Conservation (phyloP, 2,113 vertebrate genomes). For the Dromaius novaehollandiae region DNA sequence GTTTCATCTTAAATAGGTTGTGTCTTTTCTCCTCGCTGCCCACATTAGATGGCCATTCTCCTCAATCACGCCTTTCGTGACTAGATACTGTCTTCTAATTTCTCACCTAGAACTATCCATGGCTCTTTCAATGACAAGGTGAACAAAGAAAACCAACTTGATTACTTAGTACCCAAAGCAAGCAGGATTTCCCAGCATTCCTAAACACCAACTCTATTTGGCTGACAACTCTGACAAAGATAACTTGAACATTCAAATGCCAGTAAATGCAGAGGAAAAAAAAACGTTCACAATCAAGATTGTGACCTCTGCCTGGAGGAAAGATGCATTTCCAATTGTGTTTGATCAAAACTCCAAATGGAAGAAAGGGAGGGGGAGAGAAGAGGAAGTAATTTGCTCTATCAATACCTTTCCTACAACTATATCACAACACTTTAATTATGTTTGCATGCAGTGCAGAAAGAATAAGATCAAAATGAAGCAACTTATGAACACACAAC, state of each 20-base stretch:
- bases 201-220: neutral
- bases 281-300: neutral
- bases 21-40: neutral
- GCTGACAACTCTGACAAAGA: neutral
- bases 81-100: neutral
- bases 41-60: neutral
- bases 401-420: neutral
- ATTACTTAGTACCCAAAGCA: neutral
- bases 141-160: neutral
- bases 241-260: neutral
- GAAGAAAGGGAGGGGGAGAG: neutral
- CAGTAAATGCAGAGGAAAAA: neutral
- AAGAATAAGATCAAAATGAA: neutral
- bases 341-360: neutral
- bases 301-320: neutral
- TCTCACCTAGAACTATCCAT: neutral
- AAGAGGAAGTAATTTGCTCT: neutral
- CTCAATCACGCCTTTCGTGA: neutral
- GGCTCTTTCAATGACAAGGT: neutral
- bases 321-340: neutral
- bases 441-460: rapidly evolving
- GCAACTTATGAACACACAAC: neutral
- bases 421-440: neutral
- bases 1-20: neutral
- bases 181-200: neutral